A percentile compares a stretch with the other conserved stretches of the same genome.
phyloP scores from a whole-genome alignment of 2,797 vertebrate genomes.

The Sylvia borin region DNA sequence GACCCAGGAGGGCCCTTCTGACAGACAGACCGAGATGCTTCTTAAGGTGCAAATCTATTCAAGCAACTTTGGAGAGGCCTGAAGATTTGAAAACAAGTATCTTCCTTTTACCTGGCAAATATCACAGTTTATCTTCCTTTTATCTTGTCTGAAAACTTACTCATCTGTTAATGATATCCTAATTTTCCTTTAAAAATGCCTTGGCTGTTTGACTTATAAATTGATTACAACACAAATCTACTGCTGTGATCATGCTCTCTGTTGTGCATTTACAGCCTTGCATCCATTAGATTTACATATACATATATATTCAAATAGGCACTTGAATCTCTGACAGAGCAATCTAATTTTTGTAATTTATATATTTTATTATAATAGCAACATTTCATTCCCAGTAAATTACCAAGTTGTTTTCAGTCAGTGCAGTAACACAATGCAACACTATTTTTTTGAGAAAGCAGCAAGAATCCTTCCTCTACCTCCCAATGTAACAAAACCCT shows the following conservation, averaged over 20 bases:
- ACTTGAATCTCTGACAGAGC: neutral
- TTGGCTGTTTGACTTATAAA: neutral
- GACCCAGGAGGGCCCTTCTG: neutral
- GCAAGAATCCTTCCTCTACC: neutral
- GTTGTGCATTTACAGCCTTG: neutral
- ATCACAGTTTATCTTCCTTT: neutral
- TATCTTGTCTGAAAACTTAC: constrained; percentile 1
- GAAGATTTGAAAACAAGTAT: neutral
- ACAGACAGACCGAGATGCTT: neutral
- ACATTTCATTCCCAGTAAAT: neutral
- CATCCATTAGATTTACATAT: neutral
- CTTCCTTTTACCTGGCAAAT: neutral
- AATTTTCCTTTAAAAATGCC: constrained; percentile 3
- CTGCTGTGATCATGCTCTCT: neutral
- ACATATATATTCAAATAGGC: neutral
- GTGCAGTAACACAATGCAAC: neutral
- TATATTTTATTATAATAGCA: neutral
- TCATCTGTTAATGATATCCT: neutral
- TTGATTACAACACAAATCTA: neutral
- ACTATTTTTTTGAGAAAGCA: neutral
- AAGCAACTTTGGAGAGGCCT: neutral
- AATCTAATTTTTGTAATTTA: constrained; percentile 14
- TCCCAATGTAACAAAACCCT: neutral
- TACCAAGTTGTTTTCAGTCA: neutral
- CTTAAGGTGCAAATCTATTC: neutral